Conservation (phyloP, 2,797 vertebrate genomes). For the Pseudochaenichthys georgianus region DNA sequence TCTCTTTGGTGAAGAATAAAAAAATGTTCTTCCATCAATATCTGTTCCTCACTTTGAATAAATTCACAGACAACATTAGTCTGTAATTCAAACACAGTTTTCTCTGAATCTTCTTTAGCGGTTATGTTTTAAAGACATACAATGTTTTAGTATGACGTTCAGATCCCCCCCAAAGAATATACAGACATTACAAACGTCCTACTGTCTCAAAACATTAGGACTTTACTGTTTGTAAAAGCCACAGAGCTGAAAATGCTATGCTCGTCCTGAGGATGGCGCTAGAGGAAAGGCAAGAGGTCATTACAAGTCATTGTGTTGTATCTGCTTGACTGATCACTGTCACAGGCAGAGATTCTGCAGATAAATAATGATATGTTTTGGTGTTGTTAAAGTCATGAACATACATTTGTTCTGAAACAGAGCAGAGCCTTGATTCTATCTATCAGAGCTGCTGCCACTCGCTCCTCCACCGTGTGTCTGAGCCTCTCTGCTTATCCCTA, state of each 20-base stretch:
- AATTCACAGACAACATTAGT: too few relatives aligned
- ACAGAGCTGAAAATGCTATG: background rate
- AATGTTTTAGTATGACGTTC: too few relatives aligned
- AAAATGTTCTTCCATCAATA: too few relatives aligned
- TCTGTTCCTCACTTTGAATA: too few relatives aligned
- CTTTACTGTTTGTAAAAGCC: background rate
- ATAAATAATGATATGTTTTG: background rate
- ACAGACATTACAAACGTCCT: too few relatives aligned
- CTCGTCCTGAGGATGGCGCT: background rate
- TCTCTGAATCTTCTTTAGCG: too few relatives aligned
- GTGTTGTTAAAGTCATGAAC: background rate
- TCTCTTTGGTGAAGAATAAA: too few relatives aligned
- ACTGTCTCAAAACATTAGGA: background rate
- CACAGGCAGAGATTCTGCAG: background rate
- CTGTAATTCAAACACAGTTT: too few relatives aligned
- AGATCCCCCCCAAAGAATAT: too few relatives aligned
- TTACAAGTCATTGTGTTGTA: background rate
- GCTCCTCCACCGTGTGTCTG: background rate
- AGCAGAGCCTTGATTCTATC: background rate
- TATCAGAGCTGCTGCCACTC: background rate
- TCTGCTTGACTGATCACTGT: background rate
- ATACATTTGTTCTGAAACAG: rapidly evolving
- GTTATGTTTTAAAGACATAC: too few relatives aligned
- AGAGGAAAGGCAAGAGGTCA: background rate
- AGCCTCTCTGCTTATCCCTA: slow-evolving; percentile 15